Conservation (phyloP, 1,140 invertebrate species). For the Drosophila pruinosa region DNA sequence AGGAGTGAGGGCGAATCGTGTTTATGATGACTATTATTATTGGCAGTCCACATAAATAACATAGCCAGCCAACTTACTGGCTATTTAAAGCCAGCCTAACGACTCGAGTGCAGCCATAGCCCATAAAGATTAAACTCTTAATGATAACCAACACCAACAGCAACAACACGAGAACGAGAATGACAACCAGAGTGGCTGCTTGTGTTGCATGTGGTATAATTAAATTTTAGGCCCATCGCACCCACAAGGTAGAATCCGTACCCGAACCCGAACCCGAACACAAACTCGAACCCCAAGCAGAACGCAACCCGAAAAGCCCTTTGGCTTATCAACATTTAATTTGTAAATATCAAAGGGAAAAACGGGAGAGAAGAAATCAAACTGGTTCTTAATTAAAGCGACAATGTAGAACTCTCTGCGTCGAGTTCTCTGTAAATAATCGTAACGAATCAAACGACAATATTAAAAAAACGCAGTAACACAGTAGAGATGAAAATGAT, state of each 20-base stretch:
- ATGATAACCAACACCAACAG: constrained; percentile 39
- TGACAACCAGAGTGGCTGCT: not conserved
- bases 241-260: constrained; percentile 9
- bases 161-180: constrained; percentile 10
- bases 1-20: constrained; percentile 35
- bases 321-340: constrained; percentile 69
- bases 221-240: constrained; percentile 47
- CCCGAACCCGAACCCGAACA: not conserved
- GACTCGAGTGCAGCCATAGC: constrained; percentile 73
- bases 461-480: constrained; percentile 16
- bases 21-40: constrained; percentile 75
- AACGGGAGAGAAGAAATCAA: constrained; percentile 21
- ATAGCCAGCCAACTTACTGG: constrained; percentile 14
- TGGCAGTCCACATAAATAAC: constrained; percentile 68
- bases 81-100: constrained; percentile 68
- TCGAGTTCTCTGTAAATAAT: constrained; percentile 71
- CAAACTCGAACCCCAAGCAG: not conserved
- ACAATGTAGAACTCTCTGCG: constrained; percentile 39
- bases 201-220: constrained; percentile 66
- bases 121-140: constrained; percentile 74
- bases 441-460: constrained; percentile 70
- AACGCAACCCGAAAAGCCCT: constrained; percentile 5
- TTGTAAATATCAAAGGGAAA: constrained; percentile 58
- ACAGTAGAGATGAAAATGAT: not conserved
- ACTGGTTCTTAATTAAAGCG: constrained; percentile 75